phyloP scores from a whole-genome alignment of 35 echinoderm and acorn worm genomes.

The Ptychodera flava region DNA sequence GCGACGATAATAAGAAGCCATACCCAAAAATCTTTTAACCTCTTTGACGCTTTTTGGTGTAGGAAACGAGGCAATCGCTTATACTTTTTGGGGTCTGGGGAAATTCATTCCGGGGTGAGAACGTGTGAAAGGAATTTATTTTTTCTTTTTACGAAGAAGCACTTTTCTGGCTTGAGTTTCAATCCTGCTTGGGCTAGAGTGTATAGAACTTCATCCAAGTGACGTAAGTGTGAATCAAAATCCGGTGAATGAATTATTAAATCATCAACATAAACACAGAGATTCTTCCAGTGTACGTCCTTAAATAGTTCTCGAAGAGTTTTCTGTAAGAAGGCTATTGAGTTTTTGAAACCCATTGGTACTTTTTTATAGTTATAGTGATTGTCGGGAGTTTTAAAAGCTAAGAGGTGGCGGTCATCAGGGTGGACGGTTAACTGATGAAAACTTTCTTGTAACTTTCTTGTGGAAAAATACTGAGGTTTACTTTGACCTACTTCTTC shows the following conservation, averaged over 20 bases:
- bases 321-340: not conserved
- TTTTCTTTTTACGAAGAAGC: not conserved
- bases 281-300: not conserved
- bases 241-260: not conserved
- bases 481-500: not conserved
- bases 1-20: conserved; percentile 4
- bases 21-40: not conserved
- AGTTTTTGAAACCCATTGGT: not conserved
- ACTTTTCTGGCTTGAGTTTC: conserved; percentile 12
- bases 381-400: not conserved
- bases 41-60: conserved; percentile 11
- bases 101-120: conserved; percentile 10
- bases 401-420: not conserved
- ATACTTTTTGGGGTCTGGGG: conserved; percentile 8
- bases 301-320: not conserved
- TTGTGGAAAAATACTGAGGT: not conserved
- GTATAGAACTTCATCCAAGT: not conserved
- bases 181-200: conserved; percentile 3
- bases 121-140: not conserved
- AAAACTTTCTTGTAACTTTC: not conserved
- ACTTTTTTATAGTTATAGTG: not conserved
- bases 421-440: not conserved
- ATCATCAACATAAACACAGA: not conserved
- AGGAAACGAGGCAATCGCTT: not conserved
- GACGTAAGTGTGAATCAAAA: not conserved